Evolutionary conservation across 1,140 invertebrate genomes (phyloP), one percentile per base, ranked within the genome.

Genomic region (Drosophila parabipectinata): DNA sequence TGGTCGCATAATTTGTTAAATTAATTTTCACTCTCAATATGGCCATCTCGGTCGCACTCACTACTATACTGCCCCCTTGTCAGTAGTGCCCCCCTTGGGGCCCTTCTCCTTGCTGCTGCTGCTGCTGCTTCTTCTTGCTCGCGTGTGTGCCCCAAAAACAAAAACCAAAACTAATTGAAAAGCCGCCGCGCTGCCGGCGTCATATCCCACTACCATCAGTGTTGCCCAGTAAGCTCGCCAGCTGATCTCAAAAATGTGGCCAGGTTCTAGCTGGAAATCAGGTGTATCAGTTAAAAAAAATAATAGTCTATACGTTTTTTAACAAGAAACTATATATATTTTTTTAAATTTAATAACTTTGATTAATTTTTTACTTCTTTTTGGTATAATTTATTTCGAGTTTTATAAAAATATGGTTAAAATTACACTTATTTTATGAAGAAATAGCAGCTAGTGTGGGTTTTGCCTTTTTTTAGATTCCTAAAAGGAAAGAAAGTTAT

Each of bases 1-100:
- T 41, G 12, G 72, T 64, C 69, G 61, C 60, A 73, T 87, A 79
- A 79, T 79, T 87, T 88, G 82, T 87, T 85, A 82, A 85, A 85
- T 87, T 87, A 82, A 85, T 85, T 87, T 84, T 63, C 63, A 74
- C 79, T 72, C 74, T 61, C 57, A 47, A 53, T 60, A 60, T 60
- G 57, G 52, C 59, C 51, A 28, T 32, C 34, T 63, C 37, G 39
- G 32, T 68, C 24, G 63, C 60, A 24, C 45, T 28, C 41, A 15
- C 41, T 44, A 4, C 14, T 14, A 18, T 18, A 18, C 18, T 18
- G 18, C 18, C 18, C 18, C 18, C 1, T 18, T 1, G n/a, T 41
- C 12, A 5, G n/a, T 18, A 48, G 18, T 18, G 18, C 18, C 56
- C 52, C 61, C 48, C 37, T 30, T n/a, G 10, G 4, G 14, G 12